These are phyloP conservation scores for Erebia aethiops DNA, from an alignment of 2,888 invertebrate genomes.

Conservation along the genomic window DNA sequence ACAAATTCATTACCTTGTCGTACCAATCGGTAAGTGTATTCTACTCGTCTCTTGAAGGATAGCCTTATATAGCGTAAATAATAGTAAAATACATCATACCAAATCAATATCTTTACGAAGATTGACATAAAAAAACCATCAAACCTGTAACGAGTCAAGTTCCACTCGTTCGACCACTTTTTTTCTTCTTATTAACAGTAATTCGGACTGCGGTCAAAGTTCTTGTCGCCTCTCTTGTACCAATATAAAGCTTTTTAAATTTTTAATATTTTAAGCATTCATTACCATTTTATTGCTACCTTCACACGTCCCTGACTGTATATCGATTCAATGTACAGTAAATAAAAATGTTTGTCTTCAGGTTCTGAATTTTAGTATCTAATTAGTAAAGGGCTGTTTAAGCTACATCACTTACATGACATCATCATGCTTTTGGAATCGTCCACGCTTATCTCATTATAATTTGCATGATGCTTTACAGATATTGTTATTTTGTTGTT, in stretches of 20 bases:
- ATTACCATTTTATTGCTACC: background rate
- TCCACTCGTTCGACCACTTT: conserved; percentile 27
- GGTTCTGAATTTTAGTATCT: background rate
- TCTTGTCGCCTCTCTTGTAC: conserved; percentile 1
- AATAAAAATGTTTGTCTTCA: background rate
- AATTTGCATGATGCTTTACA: conserved; percentile 10
- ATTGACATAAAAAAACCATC: conserved; percentile 12
- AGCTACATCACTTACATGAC: conserved; percentile 34
- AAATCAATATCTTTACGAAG: background rate
- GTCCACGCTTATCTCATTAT: conserved; percentile 29
- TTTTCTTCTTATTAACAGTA: conserved; percentile 32
- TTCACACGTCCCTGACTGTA: background rate
- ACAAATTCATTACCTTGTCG: no score
- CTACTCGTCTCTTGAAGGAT: no score
- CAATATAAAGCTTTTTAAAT: background rate
- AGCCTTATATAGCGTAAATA: no score
- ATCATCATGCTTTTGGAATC: conserved; percentile 30
- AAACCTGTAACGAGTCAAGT: conserved; percentile 15
- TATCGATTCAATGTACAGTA: background rate
- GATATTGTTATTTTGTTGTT: background rate
- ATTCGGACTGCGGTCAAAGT: conserved; percentile 29
- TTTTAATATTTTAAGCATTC: background rate
- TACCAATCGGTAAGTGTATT: no score
- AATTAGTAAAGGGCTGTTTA: conserved; percentile 12
- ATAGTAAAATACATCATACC: background rate